Evolutionary conservation across 1,140 invertebrate genomes (phyloP), one percentile per base, ranked within the genome.

Genomic region (Zaprionus vittiger): DNA sequence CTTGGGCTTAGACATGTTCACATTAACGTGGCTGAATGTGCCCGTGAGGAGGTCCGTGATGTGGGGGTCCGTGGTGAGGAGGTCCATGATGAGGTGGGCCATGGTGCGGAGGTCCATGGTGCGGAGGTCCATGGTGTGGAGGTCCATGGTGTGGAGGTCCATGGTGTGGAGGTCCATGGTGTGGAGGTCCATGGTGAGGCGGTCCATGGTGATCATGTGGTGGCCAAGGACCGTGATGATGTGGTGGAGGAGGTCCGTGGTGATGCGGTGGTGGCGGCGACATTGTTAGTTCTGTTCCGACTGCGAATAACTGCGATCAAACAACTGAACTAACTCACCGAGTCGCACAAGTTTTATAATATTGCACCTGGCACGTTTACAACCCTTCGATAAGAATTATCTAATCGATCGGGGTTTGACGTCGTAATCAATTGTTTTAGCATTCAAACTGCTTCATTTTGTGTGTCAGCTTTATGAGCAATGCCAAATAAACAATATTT

Each of bases 1-100:
- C n/a, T 44, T 17, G 6, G n/a, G 12, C 4, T n/a, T 9, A 47
- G n/a, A 17, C 2, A 24, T 11, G 20, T 41, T 20, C 28, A 15
- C 22, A 37, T 74, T 69, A 74, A 55, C 71, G 75, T n/a, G 69
- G 73, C 1, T 80, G 70, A 22, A 59, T 80, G 72, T 67, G 57
- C 34, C 31, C 31, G 3, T 34, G 65, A 1, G 57, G 66, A 5
- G 57, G 73, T 31, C 67, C 71, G 17, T 63, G 63, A 24, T 44
- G 71, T 5, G 73, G 73, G 0, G 66, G 59, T 41, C 41, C 66
- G 24, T 73, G 71, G 44, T 54, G 71, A 0, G 65, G 65, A 0
- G 73, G 68, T 2, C 38, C 64, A 9, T 73, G 64, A 4, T 62
- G 56, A 1, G 56, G 70, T 0, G 47, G 64, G 7, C 69, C 70